Evolutionary conservation across 1,140 invertebrate genomes (phyloP), one percentile per base, ranked within the genome.

Genomic region (Megalopta genalis): DNA sequence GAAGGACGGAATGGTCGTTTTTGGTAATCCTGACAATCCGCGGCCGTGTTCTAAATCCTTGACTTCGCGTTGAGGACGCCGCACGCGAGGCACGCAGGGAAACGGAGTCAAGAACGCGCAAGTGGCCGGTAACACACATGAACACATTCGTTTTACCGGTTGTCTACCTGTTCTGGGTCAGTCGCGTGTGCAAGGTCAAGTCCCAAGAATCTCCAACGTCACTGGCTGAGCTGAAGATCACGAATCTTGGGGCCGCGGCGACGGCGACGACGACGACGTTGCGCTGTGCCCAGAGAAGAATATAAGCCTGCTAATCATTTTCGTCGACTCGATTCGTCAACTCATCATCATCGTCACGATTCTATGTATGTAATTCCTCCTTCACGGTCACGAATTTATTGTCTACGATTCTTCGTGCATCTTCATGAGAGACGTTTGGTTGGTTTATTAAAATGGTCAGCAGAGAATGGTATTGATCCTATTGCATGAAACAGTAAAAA

Each of bases 11-110:
- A 80, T 67, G 5, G 12, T 77, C 77, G 12, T 73, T 84, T 84
- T 80, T 73, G 77, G 75, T 71, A 70, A 77, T 81, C 62, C 79
- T 49, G 72, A 37, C 68, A 69, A 81, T 39, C 68, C 76, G 32
- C 80, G 88, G 76, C 87, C 87, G 77, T 85, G 84, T 88, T 86
- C 86, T 80, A 77, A 88, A 88, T 88, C 83, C 87, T 88, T 88
- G 79, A 86, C 80, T 76, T 76, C 79, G 39, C 68, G 75, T 63
- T 32, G 72, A 59, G 73, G 25, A 27, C 57, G 16, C 49, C n/a
- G 49, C 63, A 60, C 49, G 66, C n/a, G n/a, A n/a, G 18, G 54
- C 64, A 27, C n/a, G n/a, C 14, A 27, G 77, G 67, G 62, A 88
- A 88, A 82, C 59, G 82, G 76, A 89, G 81, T 87, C 82, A 89